These are phyloP conservation scores for Zygogramma bicolorata DNA, from an alignment of 2,888 invertebrate species.

Conservation along the genomic window DNA sequence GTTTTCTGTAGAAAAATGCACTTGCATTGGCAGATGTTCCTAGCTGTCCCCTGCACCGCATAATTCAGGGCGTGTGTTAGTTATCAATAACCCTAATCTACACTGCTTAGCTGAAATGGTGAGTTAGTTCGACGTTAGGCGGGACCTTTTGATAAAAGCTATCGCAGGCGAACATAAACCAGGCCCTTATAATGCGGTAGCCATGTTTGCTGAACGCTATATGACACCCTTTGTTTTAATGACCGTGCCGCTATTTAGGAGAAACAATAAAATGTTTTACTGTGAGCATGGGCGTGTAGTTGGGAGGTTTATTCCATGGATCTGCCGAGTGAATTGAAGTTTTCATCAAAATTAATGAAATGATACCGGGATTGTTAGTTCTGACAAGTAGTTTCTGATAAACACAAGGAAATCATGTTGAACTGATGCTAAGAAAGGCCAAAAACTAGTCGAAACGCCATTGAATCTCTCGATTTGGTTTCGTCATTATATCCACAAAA, in stretches of 20 bases:
- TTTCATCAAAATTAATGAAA: no score
- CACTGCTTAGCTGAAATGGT: constrained; percentile 46
- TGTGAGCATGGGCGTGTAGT: constrained; percentile 25
- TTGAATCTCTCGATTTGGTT: no score
- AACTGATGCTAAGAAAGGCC: no score
- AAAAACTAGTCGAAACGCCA: no score
- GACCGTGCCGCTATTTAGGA: constrained; percentile 25
- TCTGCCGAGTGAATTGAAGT: no score
- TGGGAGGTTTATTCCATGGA: no score
- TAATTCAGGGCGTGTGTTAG: constrained; percentile 46
- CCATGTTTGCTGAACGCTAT: constrained; percentile 60
- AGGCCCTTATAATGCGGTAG: constrained; percentile 60
- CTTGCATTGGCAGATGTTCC: constrained; percentile 41
- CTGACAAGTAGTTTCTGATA: no score
- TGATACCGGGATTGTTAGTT: no score
- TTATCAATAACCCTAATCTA: constrained; percentile 51
- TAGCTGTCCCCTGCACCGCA: constrained; percentile 17
- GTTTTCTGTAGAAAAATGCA: constrained; percentile 34
- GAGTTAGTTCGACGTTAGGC: constrained; percentile 43
- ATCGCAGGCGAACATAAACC: constrained; percentile 56
- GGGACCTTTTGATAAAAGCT: constrained; percentile 50
- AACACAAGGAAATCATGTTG: no score
- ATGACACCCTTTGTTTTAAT: constrained; percentile 46
- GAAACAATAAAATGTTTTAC: constrained; percentile 34
- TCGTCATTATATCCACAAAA: no score